These are phyloP conservation scores for Patagioenas fasciata DNA, from an alignment of 2,113 vertebrate species.

Conservation along the genomic window DNA sequence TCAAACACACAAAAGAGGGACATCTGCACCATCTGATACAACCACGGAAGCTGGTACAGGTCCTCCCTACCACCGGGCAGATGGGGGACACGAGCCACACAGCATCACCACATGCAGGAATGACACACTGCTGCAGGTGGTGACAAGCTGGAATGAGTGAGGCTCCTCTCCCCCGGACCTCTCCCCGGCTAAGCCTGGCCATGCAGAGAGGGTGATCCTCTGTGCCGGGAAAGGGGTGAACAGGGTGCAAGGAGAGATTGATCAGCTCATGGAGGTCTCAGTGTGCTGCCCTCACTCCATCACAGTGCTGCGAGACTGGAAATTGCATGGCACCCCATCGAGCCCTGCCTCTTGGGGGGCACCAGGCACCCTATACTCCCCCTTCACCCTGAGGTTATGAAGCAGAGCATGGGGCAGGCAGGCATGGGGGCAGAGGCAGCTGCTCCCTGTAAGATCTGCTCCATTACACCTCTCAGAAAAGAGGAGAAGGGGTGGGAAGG, in stretches of 20 bases:
- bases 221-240: background rate
- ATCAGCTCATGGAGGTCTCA: fast-evolving
- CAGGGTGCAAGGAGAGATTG: background rate
- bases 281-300: background rate
- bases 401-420: background rate
- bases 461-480: slow-evolving; percentile 31
- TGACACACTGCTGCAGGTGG: background rate
- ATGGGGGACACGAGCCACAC: background rate
- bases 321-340: background rate
- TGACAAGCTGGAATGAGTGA: background rate
- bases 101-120: background rate
- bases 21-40: slow-evolving; percentile 35
- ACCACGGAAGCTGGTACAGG: background rate
- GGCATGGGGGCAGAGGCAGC: slow-evolving; percentile 10
- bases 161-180: background rate
- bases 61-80: background rate
- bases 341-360: background rate
- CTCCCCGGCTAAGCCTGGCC: background rate
- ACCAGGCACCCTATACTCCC: background rate
- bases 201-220: background rate
- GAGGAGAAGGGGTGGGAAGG: slow-evolving; percentile 14
- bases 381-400: background rate
- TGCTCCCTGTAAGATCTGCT: slow-evolving; percentile 33
- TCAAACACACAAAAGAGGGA: slow-evolving; percentile 24
- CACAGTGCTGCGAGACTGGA: fast-evolving